Evolutionary conservation across 2,888 invertebrate species (phyloP).

Genomic region (Xestia rhomboidea): DNA sequence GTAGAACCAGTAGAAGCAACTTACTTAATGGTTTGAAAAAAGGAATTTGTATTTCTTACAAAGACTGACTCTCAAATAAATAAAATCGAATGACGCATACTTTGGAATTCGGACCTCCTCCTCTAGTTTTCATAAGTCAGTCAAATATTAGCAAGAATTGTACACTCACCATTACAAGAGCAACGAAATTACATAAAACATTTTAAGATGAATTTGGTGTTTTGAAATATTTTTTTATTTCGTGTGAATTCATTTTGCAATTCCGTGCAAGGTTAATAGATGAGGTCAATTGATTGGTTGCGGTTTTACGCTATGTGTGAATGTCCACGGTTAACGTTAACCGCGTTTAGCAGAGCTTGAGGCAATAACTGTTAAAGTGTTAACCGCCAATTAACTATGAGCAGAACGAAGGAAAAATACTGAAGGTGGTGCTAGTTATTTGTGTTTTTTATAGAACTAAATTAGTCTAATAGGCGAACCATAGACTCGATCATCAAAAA

Average conservation of each 20-base stretch:
- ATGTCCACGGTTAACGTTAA: slow-evolving; percentile 50
- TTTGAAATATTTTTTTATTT: slow-evolving; percentile 58
- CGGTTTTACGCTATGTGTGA: slow-evolving; percentile 57
- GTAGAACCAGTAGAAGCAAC: too few species aligned
- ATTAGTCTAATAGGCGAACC: background rate
- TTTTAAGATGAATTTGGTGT: slow-evolving; percentile 59
- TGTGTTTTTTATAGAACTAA: background rate
- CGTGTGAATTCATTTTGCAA: slow-evolving; percentile 69
- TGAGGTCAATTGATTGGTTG: slow-evolving; percentile 67
- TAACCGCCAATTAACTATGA: slow-evolving; percentile 28
- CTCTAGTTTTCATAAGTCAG: background rate
- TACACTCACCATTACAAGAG: background rate
- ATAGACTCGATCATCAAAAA: background rate
- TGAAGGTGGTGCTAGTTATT: background rate
- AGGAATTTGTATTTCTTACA: too few species aligned
- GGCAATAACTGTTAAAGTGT: slow-evolving; percentile 52
- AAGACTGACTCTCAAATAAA: background rate
- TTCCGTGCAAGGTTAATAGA: slow-evolving; percentile 62
- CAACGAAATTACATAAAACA: slow-evolving; percentile 22
- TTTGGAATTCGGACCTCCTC: background rate
- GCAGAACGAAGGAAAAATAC: slow-evolving; percentile 15
- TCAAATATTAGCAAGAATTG: background rate
- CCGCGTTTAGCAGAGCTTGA: slow-evolving; percentile 50
- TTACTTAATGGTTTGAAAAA: too few species aligned
- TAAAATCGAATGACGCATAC: background rate